phyloP scores from a whole-genome alignment of 2,888 invertebrate genomes.

The Cephonodes hylas region DNA sequence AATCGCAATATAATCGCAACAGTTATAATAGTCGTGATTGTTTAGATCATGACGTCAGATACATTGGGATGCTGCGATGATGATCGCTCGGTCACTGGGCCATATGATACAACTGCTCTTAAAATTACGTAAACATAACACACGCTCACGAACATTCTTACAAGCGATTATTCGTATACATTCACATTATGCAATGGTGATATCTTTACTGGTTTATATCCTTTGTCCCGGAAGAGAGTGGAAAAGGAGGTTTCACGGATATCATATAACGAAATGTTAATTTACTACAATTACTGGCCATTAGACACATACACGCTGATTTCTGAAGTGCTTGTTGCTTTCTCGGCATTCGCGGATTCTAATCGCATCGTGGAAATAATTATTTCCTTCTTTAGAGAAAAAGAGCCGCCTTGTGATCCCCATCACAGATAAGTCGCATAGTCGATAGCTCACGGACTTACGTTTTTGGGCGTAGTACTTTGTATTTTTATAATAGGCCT shows the following conservation, averaged over 20 bases:
- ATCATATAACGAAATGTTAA: neutral
- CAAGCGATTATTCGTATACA: neutral
- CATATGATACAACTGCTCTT: constrained; percentile 15
- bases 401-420: too few relatives aligned
- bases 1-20: neutral
- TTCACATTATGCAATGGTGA: neutral
- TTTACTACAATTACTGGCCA: neutral
- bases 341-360: too few relatives aligned
- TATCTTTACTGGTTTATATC: neutral
- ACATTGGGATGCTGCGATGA: neutral
- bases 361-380: too few relatives aligned
- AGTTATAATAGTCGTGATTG: neutral
- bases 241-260: neutral
- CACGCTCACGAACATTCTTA: neutral
- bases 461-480: too few relatives aligned
- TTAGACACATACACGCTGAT: too few relatives aligned
- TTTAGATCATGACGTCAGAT: neutral
- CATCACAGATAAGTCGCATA: too few relatives aligned
- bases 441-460: too few relatives aligned
- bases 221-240: neutral
- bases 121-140: constrained; percentile 12
- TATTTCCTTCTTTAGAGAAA: too few relatives aligned
- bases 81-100: constrained; percentile 14
- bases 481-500: too few relatives aligned
- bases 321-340: too few relatives aligned